phyloP scores from a whole-genome alignment of 2,797 vertebrate genomes.

The Neomorphus geoffroyi region DNA sequence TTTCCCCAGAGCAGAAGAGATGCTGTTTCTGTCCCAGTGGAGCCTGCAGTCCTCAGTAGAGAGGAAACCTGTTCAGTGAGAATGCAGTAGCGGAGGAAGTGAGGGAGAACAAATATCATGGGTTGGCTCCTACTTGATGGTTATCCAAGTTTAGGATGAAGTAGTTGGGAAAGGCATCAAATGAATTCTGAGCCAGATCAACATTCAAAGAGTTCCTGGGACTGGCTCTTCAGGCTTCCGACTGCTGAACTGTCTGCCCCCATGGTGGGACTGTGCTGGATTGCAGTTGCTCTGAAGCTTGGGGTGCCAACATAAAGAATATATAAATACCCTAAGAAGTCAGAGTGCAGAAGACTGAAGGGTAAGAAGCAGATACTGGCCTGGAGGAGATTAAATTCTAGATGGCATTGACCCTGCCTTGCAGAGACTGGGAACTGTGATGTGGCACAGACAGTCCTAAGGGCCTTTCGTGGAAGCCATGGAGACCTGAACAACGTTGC shows the following conservation, averaged over 20 bases:
- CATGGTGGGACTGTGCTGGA: not conserved
- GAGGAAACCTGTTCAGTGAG: not conserved
- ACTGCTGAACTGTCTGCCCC: not conserved
- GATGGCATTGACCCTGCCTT: not conserved
- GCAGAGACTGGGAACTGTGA: not conserved
- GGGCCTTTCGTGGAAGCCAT: not conserved
- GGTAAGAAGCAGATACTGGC: not conserved
- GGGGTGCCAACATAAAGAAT: not conserved
- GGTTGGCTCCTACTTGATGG: not conserved
- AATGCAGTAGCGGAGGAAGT: not conserved
- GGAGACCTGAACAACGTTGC: not conserved
- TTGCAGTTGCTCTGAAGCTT: not conserved
- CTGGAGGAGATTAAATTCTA: not conserved
- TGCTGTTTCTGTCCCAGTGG: not conserved
- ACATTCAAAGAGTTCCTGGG: not conserved
- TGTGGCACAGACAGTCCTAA: not conserved
- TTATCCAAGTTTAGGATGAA: not conserved
- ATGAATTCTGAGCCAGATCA: not conserved
- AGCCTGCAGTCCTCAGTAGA: not conserved
- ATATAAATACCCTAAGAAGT: not conserved
- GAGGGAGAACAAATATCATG: not conserved
- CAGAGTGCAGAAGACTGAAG: not conserved
- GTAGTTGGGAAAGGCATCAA: not conserved
- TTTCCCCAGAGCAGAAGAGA: not conserved
- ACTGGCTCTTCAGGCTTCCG: not conserved